Base-by-base conservation (phyloP, 2,888 invertebrate species). In the Pasiphila rectangulata region DNA sequence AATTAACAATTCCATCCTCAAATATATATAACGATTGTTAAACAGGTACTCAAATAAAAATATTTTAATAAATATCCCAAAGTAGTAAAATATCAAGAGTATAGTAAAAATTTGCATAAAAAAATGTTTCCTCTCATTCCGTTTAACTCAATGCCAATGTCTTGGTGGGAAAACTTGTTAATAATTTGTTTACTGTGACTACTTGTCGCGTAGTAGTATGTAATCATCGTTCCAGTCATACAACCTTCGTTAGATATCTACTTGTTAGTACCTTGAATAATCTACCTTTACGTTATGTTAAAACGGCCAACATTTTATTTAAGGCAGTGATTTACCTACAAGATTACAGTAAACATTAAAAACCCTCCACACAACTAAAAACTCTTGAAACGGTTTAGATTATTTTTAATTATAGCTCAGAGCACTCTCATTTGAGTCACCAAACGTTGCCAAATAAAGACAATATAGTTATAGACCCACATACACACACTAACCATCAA, bases 91-190 rank as follows among this genome's bases (percentile, higher is more conserved):
- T n/a, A n/a, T n/a, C n/a, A n/a, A n/a, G n/a, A n/a, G n/a, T n/a
- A n/a, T n/a, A n/a, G n/a, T n/a, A n/a, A n/a, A n/a, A n/a, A n/a
- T n/a, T n/a, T n/a, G n/a, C n/a, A n/a, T n/a, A n/a, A n/a, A n/a
- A n/a, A n/a, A n/a, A n/a, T n/a, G n/a, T 48, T 47, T 55, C 42
- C 40, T 36, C 46, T 42, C 32, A 37, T 41, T 49, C 19, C 25
- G 27, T 25, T 21, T 32, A 12, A 48, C 54, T 67, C 73, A 74
- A 73, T 74, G 75, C 69, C 74, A 74, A 69, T 72, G 71, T 66
- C 68, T 65, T 63, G 57, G 51, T 56, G 61, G 63, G 64, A 69
- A 72, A 69, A 65, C 50, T 49, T 45, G 32, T 47, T 53, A 44
- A 54, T 55, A 50, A 49, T 46, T 15, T 20, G 34, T 36, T 23